These are phyloP conservation scores for Agrenia bidenticulata DNA, from an alignment of 2,888 invertebrate species.

Conservation along the genomic window DNA sequence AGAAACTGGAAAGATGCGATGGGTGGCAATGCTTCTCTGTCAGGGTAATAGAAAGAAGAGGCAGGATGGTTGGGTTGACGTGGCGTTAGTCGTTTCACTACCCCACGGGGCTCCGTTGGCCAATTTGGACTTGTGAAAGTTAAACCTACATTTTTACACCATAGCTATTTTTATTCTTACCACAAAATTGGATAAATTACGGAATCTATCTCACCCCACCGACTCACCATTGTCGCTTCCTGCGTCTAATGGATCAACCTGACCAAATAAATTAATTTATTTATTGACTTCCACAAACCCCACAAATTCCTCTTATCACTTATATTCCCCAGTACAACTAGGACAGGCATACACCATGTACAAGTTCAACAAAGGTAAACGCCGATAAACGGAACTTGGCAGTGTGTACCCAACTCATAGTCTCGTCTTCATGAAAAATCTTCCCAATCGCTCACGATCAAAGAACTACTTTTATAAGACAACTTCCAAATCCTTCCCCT, in stretches of 20 bases:
- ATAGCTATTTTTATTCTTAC: not conserved
- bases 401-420: no score
- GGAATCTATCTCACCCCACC: not conserved
- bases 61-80: conserved; percentile 88
- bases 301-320: no score
- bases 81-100: conserved; percentile 84
- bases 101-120: conserved; percentile 86
- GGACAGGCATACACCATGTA: no score
- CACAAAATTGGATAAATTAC: conserved; percentile 17
- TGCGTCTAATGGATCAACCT: conserved; percentile 88
- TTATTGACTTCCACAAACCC: not conserved
- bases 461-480: no score
- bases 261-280: conserved; percentile 32
- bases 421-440: no score
- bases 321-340: no score
- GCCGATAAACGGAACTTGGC: no score
- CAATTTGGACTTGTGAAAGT: conserved; percentile 80
- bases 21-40: conserved; percentile 80
- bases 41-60: conserved; percentile 91
- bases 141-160: conserved; percentile 76
- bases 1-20: conserved; percentile 89
- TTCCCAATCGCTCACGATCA: no score
- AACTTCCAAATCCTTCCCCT: no score
- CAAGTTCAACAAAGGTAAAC: no score
- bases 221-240: conserved; percentile 74